Conservation (phyloP, 2,113 vertebrate species). For the Laterallus jamaicensis region DNA sequence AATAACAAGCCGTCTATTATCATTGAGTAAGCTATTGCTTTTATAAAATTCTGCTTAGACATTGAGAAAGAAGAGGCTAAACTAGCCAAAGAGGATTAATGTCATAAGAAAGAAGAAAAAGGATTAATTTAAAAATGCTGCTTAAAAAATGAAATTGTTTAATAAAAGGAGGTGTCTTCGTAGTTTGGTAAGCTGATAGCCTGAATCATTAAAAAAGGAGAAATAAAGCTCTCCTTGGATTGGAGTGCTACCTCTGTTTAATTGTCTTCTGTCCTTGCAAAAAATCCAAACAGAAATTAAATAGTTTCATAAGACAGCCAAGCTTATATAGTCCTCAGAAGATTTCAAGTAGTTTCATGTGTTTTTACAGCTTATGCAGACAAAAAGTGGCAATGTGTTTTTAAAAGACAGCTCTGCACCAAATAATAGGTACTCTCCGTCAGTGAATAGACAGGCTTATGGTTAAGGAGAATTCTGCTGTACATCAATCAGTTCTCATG, state of each 20-base stretch:
- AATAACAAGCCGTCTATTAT: background rate
- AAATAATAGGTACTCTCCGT: background rate
- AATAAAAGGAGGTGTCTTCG: background rate
- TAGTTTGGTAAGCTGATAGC: background rate
- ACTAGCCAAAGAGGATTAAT: background rate
- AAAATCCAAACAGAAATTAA: conserved; percentile 18
- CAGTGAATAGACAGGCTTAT: background rate
- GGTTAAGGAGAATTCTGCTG: background rate
- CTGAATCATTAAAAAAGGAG: background rate
- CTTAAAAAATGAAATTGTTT: background rate
- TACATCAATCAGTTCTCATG: background rate
- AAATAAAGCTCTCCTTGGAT: conserved; percentile 3
- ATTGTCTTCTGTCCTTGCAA: background rate
- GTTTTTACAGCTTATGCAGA: background rate
- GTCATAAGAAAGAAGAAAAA: background rate
- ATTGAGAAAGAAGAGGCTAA: background rate
- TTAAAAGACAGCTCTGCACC: background rate
- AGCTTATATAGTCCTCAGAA: background rate
- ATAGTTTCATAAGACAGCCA: background rate
- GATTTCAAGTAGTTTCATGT: background rate
- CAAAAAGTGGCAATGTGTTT: background rate
- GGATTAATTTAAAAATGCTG: background rate
- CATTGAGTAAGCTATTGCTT: background rate
- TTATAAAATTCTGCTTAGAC: background rate
- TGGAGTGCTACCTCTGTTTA: background rate